Conservation (phyloP, 2,888 invertebrate species). For the Diarsia rubi region DNA sequence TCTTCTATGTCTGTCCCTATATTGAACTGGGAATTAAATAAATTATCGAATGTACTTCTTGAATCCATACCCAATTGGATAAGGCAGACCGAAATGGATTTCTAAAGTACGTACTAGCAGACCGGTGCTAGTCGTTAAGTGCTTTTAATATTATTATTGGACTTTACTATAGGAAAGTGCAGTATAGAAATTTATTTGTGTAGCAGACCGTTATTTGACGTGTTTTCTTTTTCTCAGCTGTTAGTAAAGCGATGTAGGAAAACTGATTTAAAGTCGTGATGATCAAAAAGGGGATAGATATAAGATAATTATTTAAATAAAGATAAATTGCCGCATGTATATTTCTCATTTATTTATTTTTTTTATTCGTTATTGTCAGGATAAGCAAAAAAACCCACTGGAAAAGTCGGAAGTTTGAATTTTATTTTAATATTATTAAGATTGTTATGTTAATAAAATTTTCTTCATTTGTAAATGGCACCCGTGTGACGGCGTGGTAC, state of each 20-base stretch:
- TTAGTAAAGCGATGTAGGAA: not conserved
- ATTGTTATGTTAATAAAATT: not conserved
- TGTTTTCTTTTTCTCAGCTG: not conserved
- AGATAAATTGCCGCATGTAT: not conserved
- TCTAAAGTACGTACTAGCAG: slow-evolving; percentile 6
- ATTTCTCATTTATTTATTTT: not conserved
- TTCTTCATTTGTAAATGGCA: not conserved
- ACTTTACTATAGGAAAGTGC: not conserved
- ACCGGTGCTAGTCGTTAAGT: not conserved
- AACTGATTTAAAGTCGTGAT: not conserved
- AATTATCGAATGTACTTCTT: slow-evolving; percentile 28
- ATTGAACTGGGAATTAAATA: slow-evolving; percentile 28
- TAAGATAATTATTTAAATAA: not conserved
- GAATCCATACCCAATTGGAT: slow-evolving; percentile 9
- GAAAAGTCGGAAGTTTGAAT: not conserved
- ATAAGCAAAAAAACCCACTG: not conserved
- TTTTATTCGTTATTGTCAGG: not conserved
- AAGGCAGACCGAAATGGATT: slow-evolving; percentile 30
- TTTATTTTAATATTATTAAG: not conserved
- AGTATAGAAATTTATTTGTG: not conserved
- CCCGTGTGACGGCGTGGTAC: not conserved
- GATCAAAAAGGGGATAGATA: not conserved
- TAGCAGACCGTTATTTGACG: not conserved
- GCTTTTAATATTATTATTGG: slow-evolving; percentile 24
- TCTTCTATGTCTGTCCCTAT: slow-evolving; percentile 24